Percentiles rank a stretch among this genome's conserved stretches.
Conservation (phyloP, 2,888 invertebrate species). For the Papilio demoleus region DNA sequence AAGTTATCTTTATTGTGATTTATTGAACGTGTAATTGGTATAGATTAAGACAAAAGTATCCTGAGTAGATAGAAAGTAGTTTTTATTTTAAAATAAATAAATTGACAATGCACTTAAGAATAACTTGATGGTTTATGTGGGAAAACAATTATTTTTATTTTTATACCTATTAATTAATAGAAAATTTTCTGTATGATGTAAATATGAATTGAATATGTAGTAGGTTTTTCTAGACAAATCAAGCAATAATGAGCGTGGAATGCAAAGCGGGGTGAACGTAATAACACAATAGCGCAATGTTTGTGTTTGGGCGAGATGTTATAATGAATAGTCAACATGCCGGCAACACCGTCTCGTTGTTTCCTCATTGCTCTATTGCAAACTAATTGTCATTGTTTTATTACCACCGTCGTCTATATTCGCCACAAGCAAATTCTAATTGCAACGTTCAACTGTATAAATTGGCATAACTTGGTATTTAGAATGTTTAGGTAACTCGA, state of each 20-base stretch:
- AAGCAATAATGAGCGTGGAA: not conserved
- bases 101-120: no score
- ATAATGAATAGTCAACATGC: conserved; percentile 80
- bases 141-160: no score
- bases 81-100: no score
- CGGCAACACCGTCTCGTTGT: conserved; percentile 55
- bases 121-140: no score
- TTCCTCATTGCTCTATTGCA: conserved; percentile 45
- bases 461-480: not conserved
- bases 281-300: conserved; percentile 72
- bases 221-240: not conserved
- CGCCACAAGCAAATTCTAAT: conserved; percentile 23
- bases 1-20: conserved; percentile 33
- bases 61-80: not conserved
- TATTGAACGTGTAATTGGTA: not conserved
- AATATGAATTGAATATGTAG: not conserved
- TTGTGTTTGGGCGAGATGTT: conserved; percentile 73
- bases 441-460: not conserved
- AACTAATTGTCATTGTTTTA: conserved; percentile 67
- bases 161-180: not conserved
- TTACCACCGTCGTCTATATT: conserved; percentile 49
- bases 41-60: not conserved
- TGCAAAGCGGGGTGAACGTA: conserved; percentile 67
- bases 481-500: not conserved
- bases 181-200: not conserved